These are phyloP conservation scores for Choristoneura fumiferana DNA, from an alignment of 1,140 invertebrate species.

Conservation along the genomic window DNA sequence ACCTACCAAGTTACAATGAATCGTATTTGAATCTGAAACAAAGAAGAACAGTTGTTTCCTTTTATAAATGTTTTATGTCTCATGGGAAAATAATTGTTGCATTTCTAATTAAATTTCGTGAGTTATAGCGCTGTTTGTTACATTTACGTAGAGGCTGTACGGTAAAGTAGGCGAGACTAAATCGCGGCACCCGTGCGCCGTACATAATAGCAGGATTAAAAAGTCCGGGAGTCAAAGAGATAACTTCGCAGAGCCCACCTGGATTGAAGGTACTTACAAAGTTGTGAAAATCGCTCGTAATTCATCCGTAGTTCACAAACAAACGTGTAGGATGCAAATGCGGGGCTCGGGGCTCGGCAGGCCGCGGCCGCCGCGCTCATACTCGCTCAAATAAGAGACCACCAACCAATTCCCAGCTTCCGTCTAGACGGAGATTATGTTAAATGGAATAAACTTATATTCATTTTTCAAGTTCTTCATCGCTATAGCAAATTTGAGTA, in stretches of 20 bases:
- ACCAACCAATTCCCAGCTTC: conserved; percentile 44
- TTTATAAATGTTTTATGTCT: not conserved
- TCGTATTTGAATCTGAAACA: no score
- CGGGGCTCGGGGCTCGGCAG: conserved; percentile 21
- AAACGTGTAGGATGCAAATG: conserved; percentile 45
- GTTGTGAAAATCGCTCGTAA: conserved; percentile 43
- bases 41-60: not conserved
- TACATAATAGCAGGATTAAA: conserved; percentile 34
- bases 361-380: conserved; percentile 27
- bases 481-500: conserved; percentile 51
- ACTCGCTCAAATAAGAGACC: conserved; percentile 45
- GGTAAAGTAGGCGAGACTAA: not conserved
- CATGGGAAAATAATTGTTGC: not conserved
- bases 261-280: conserved; percentile 38
- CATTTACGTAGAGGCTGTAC: not conserved
- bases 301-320: conserved; percentile 41
- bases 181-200: not conserved
- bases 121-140: conserved; percentile 8
- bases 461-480: conserved; percentile 51
- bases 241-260: conserved; percentile 32
- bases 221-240: conserved; percentile 26
- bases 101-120: not conserved
- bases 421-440: conserved; percentile 74
- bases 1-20: no score
- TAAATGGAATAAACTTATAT: conserved; percentile 60